Percentiles rank a stretch among this genome's conserved stretches.
These are phyloP conservation scores for Drosophila baimaii DNA, from an alignment of 1,140 invertebrate genomes.

Conservation along the genomic window DNA sequence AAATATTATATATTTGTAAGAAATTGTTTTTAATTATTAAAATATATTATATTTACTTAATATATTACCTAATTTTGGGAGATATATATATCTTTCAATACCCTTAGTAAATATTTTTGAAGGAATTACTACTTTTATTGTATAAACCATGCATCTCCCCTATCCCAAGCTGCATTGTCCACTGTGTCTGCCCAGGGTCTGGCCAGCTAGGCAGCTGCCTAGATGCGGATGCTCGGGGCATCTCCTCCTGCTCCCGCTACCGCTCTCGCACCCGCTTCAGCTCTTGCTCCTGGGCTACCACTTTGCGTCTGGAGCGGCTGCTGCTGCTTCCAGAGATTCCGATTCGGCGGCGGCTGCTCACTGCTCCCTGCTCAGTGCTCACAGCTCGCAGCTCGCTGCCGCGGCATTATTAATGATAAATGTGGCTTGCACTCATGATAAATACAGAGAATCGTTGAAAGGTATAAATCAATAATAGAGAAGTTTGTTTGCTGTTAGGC, in stretches of 20 bases:
- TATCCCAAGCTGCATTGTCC: not conserved
- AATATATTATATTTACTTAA: not conserved
- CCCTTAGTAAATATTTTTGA: not conserved
- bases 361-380: slow-evolving; percentile 26
- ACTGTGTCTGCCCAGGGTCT: slow-evolving; percentile 58
- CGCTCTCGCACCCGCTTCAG: slow-evolving; percentile 17
- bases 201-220: slow-evolving; percentile 53
- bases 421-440: slow-evolving; percentile 84
- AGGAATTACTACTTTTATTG: too few species aligned
- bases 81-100: too few species aligned
- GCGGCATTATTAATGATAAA: slow-evolving; percentile 84
- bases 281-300: slow-evolving; percentile 45
- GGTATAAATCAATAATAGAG: slow-evolving; percentile 84
- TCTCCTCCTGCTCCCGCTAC: slow-evolving; percentile 25
- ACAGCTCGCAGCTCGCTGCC: slow-evolving; percentile 38
- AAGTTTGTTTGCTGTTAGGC: slow-evolving; percentile 82
- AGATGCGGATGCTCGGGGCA: slow-evolving; percentile 66
- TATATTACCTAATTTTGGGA: not conserved
- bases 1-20: too few species aligned
- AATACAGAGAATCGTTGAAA: slow-evolving; percentile 84
- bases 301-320: slow-evolving; percentile 52
- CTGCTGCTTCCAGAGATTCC: slow-evolving; percentile 18
- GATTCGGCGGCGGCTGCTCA: slow-evolving; percentile 22
- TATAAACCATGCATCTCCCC: too few species aligned
- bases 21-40: not conserved